phyloP scores from a whole-genome alignment of 2,797 vertebrate genomes.

The Rhynchotus rufescens region DNA sequence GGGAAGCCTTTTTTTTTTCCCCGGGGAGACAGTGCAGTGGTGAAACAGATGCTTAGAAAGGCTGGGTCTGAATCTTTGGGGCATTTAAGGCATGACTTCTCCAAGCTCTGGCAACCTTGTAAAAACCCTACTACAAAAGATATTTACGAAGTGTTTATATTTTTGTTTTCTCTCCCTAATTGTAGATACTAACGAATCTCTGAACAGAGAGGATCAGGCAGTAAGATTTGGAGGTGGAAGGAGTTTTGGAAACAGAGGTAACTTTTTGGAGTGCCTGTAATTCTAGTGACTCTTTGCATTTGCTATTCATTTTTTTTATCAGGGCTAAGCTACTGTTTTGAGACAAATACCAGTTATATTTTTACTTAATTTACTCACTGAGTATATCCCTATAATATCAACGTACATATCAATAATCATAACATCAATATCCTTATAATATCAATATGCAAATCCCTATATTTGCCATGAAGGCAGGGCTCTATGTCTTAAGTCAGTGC shows the following conservation, averaged over 20 bases:
- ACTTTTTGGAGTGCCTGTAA: neutral
- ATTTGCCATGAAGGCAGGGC: neutral
- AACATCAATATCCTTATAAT: neutral
- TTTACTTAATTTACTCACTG: neutral
- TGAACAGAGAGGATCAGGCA: neutral
- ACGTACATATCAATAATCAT: neutral
- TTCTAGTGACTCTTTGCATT: neutral
- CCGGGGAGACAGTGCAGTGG: neutral
- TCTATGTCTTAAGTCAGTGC: neutral
- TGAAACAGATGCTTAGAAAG: neutral
- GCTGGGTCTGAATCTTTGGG: neutral
- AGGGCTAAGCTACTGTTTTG: neutral
- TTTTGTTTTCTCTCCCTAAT: neutral
- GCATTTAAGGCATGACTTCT: neutral
- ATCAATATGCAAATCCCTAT: neutral
- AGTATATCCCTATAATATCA: neutral
- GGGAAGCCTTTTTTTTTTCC: too few relatives aligned
- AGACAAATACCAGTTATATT: neutral
- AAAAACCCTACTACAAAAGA: neutral
- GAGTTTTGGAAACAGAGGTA: constrained; percentile 63
- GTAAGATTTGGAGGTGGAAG: constrained; percentile 40
- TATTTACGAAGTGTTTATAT: neutral
- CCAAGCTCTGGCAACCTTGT: neutral
- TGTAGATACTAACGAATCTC: constrained; percentile 39
- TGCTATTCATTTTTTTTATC: neutral